Evolutionary conservation across 2,113 vertebrate genomes (phyloP).

Genomic region (Lathamus discolor): DNA sequence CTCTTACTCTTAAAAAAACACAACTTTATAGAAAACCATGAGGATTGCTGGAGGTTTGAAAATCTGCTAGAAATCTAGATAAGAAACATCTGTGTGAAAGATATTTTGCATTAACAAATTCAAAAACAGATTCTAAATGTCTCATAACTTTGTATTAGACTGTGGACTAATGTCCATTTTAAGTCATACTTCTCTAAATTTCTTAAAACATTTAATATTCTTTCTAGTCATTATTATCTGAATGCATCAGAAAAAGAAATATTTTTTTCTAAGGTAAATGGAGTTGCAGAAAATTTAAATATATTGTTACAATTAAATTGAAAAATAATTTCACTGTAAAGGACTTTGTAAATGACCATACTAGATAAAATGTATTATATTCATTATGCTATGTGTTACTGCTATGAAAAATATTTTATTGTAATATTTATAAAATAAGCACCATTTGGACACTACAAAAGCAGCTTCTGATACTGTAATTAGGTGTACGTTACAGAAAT

Average conservation of each 20-base stretch:
- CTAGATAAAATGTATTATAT: neutral
- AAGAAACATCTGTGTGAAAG: neutral
- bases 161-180: neutral
- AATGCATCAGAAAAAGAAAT: neutral
- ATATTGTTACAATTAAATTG: neutral
- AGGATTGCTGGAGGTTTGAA: neutral
- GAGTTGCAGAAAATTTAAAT: neutral
- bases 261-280: neutral
- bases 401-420: neutral
- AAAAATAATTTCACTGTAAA: neutral
- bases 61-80: neutral
- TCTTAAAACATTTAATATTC: neutral
- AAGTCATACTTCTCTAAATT: neutral
- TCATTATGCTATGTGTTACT: neutral
- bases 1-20: neutral
- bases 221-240: neutral
- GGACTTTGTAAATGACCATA: neutral
- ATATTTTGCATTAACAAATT: neutral
- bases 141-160: neutral
- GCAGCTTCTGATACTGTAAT: neutral
- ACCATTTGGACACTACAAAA: neutral
- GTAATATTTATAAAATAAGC: neutral
- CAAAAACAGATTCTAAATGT: neutral
- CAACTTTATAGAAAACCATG: neutral
- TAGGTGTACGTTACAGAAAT: neutral